These are phyloP conservation scores for Boloria selene DNA, from an alignment of 2,888 invertebrate genomes.

Conservation along the genomic window DNA sequence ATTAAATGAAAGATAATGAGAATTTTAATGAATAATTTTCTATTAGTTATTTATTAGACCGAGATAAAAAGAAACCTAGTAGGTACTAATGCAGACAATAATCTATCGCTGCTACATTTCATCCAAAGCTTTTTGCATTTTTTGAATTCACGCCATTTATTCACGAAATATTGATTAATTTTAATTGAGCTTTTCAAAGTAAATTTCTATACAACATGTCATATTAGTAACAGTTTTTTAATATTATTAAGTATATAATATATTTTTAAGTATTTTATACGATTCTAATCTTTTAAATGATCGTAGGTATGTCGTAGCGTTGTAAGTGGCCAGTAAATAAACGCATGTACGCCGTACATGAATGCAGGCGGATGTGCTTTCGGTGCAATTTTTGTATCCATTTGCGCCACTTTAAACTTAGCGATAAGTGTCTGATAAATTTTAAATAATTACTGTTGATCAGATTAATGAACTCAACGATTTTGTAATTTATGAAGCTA, in stretches of 20 bases:
- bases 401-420: slow-evolving; percentile 41
- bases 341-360: slow-evolving; percentile 33
- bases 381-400: slow-evolving; percentile 44
- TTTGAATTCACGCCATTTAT: no score
- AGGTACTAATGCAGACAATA: no score
- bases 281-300: not conserved
- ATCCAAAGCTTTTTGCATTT: no score
- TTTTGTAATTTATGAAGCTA: slow-evolving; percentile 9
- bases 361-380: slow-evolving; percentile 43
- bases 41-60: no score
- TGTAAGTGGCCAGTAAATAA: slow-evolving; percentile 25
- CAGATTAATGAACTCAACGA: slow-evolving; percentile 26
- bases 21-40: no score
- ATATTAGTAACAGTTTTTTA: not conserved
- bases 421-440: slow-evolving; percentile 42
- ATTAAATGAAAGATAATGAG: no score
- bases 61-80: no score
- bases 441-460: slow-evolving; percentile 33
- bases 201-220: no score
- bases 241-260: not conserved
- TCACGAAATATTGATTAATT: no score
- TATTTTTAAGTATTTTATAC: not conserved
- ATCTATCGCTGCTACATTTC: no score
- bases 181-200: no score
- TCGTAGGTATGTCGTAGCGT: slow-evolving; percentile 30